These are phyloP conservation scores for Sarcophaga variegata DNA, from an alignment of 2,888 invertebrate genomes.

Conservation along the genomic window DNA sequence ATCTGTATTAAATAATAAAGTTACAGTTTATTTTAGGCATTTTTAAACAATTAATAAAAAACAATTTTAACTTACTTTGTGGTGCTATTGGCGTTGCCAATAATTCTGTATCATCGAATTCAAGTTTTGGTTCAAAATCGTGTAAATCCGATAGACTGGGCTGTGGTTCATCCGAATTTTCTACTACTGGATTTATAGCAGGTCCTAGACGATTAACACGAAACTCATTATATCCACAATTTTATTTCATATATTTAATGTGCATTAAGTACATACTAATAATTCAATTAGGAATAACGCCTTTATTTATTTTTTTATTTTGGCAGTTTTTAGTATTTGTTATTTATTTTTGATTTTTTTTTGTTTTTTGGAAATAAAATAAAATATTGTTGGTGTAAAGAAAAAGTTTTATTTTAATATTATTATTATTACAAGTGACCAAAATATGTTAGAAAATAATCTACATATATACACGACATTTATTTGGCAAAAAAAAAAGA, in stretches of 20 bases:
- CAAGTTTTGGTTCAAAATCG: conserved; percentile 87
- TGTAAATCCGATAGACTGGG: conserved; percentile 95
- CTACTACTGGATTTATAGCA: conserved; percentile 80
- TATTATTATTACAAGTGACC: conserved; percentile 50
- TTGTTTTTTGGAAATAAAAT: conserved; percentile 48
- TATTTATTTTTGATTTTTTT: conserved; percentile 35
- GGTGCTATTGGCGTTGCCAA: conserved; percentile 84
- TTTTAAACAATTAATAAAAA: background rate
- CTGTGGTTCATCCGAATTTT: conserved; percentile 88
- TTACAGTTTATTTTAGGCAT: background rate
- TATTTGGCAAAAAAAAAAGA: background rate
- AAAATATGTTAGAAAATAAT: conserved; percentile 26
- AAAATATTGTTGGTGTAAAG: conserved; percentile 55
- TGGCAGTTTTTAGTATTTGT: conserved; percentile 61
- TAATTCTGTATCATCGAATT: conserved; percentile 94
- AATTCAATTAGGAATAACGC: conserved; percentile 70
- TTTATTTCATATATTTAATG: conserved; percentile 56
- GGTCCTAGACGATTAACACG: conserved; percentile 76
- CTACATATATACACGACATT: conserved; percentile 34
- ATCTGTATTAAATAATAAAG: conserved; percentile 72
- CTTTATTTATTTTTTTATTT: conserved; percentile 53
- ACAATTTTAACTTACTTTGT: conserved; percentile 84
- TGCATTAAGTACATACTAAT: conserved; percentile 67
- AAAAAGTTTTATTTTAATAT: conserved; percentile 55
- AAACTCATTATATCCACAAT: conserved; percentile 69